Evolutionary conservation across 2,113 vertebrate species (phyloP).

Genomic region (Neolamprologus toae): DNA sequence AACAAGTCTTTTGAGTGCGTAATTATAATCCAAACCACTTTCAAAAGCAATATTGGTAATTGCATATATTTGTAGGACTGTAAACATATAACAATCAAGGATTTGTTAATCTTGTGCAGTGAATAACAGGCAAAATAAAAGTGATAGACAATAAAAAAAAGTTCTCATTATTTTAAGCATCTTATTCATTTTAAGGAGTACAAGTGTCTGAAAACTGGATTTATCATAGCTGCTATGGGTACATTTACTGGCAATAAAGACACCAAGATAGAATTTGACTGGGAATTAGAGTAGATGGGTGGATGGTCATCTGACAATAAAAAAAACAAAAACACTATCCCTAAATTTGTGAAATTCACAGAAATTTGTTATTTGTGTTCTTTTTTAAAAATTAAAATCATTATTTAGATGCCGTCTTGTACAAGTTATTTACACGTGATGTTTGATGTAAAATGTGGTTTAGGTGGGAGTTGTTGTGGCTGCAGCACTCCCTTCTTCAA

Average conservation of each 20-base stretch:
- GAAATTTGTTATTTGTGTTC: neutral
- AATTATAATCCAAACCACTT: neutral
- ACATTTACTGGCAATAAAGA: neutral
- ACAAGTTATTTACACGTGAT: slow-evolving; percentile 40
- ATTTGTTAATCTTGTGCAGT: neutral
- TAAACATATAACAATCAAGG: neutral
- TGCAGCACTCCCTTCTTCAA: slow-evolving; percentile 34
- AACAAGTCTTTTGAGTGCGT: neutral
- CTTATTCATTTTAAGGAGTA: neutral
- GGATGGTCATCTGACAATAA: neutral
- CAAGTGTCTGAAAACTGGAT: neutral
- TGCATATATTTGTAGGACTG: neutral
- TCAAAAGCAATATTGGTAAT: neutral
- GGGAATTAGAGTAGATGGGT: neutral
- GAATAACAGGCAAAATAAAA: neutral
- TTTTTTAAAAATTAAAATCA: neutral
- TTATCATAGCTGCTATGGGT: neutral
- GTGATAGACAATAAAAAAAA: neutral
- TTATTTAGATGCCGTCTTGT: neutral
- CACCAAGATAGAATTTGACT: neutral
- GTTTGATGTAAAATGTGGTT: neutral
- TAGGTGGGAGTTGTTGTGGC: slow-evolving; percentile 12
- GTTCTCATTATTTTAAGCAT: neutral
- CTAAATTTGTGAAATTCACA: slow-evolving; percentile 7
- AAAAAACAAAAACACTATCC: neutral